These are phyloP conservation scores for Propithecus perrieri DNA, from an alignment of 2,797 vertebrate species.

Conservation along the genomic window DNA sequence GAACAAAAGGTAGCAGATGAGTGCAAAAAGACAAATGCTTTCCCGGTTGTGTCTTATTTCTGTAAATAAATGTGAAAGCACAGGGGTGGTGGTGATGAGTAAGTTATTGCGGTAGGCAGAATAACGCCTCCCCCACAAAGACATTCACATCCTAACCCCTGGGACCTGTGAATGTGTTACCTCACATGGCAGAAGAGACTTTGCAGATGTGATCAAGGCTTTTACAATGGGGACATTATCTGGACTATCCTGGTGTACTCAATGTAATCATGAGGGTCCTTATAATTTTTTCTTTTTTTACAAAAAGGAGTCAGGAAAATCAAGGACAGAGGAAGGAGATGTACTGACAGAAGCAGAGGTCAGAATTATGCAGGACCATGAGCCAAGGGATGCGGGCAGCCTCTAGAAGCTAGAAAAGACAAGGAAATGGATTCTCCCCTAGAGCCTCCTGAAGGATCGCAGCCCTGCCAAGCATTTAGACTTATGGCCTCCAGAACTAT, in stretches of 20 bases:
- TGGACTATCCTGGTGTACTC: neutral
- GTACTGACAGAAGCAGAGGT: neutral
- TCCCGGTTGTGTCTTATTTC: neutral
- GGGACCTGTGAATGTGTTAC: neutral
- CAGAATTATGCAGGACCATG: neutral
- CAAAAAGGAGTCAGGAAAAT: neutral
- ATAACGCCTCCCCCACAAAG: neutral
- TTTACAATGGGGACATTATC: neutral
- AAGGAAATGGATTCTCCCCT: neutral
- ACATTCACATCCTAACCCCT: neutral
- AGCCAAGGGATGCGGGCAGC: neutral
- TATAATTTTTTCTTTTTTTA: neutral
- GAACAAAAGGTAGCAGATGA: neutral
- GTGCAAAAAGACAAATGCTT: neutral
- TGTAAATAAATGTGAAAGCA: neutral
- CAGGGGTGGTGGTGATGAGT: neutral
- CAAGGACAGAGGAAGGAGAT: neutral
- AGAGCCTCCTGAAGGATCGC: neutral
- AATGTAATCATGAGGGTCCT: neutral
- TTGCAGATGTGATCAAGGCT: neutral
- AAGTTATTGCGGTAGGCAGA: neutral
- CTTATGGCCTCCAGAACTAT: neutral
- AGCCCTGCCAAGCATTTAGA: neutral
- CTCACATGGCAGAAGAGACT: neutral
- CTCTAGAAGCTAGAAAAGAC: neutral